These are phyloP conservation scores for Malaclemys terrapin DNA, from an alignment of 2,113 vertebrate species.

Conservation along the genomic window DNA sequence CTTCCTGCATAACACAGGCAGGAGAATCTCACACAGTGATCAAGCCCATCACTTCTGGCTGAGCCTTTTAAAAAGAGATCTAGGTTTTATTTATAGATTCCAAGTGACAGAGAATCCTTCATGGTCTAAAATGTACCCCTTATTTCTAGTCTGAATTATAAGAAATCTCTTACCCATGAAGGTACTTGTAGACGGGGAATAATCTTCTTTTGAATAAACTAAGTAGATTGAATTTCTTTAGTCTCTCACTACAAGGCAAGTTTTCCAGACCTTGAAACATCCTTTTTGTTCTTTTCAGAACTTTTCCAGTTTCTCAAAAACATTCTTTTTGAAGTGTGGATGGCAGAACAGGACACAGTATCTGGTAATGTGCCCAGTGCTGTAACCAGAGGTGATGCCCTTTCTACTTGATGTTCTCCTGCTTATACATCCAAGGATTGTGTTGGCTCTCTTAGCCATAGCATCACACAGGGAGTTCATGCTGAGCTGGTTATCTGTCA, in stretches of 20 bases:
- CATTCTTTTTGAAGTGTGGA: neutral
- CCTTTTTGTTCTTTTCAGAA: neutral
- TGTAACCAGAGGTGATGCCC: neutral
- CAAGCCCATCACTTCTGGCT: neutral
- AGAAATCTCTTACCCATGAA: neutral
- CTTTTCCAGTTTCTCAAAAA: neutral
- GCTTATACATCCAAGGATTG: neutral
- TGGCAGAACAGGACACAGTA: neutral
- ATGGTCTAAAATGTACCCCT: neutral
- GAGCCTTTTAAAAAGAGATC: neutral
- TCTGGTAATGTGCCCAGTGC: neutral
- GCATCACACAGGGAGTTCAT: too few relatives aligned
- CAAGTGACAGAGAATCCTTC: neutral
- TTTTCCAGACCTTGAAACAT: neutral
- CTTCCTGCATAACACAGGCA: neutral
- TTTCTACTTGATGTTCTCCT: too few relatives aligned
- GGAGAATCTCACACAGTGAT: neutral
- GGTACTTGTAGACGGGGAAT: neutral
- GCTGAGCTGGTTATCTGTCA: too few relatives aligned
- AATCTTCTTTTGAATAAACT: neutral
- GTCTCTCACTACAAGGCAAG: neutral
- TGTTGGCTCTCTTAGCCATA: neutral
- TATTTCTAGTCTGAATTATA: neutral
- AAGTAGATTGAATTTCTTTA: neutral
- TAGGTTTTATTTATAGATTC: neutral